phyloP scores from a whole-genome alignment of 1,140 invertebrate genomes.

The Eupeodes corollae region DNA sequence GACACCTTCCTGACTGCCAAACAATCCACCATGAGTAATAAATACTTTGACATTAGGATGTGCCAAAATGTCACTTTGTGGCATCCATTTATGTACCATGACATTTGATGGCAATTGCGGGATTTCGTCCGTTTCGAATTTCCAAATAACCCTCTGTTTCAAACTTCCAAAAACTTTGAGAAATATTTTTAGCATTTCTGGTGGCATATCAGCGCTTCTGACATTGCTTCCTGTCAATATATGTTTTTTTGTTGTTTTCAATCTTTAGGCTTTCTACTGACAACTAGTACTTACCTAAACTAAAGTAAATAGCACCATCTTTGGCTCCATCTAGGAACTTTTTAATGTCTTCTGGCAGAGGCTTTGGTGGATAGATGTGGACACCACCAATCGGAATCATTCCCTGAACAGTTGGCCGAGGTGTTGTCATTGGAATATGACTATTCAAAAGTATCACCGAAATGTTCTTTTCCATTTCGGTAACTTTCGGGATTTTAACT shows the following conservation, averaged over 20 bases:
- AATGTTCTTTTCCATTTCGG: constrained; percentile 40
- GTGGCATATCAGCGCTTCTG: constrained; percentile 29
- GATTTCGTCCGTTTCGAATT: constrained; percentile 44
- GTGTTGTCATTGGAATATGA: constrained; percentile 36
- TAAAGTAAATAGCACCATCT: constrained; percentile 47
- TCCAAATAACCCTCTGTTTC: constrained; percentile 50
- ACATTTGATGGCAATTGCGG: constrained; percentile 44
- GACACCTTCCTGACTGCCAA: constrained; percentile 48
- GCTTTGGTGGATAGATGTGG: constrained; percentile 35
- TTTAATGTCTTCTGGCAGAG: constrained; percentile 27
- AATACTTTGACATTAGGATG: constrained; percentile 48
- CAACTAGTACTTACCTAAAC: constrained; percentile 36
- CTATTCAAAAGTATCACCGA: constrained; percentile 41
- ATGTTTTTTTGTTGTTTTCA: background rate
- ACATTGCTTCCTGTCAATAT: constrained; percentile 21
- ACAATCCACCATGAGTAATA: constrained; percentile 49
- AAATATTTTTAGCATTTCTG: constrained; percentile 38
- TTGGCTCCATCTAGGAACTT: constrained; percentile 35
- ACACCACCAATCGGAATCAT: constrained; percentile 42
- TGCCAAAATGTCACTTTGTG: constrained; percentile 48
- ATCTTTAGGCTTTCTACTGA: background rate
- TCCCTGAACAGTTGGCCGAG: constrained; percentile 36
- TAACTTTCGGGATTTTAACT: constrained; percentile 27
- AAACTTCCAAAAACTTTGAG: constrained; percentile 41
- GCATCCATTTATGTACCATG: constrained; percentile 47